phyloP scores from a whole-genome alignment of 2,888 invertebrate species.

The Cylloceria caligata region DNA sequence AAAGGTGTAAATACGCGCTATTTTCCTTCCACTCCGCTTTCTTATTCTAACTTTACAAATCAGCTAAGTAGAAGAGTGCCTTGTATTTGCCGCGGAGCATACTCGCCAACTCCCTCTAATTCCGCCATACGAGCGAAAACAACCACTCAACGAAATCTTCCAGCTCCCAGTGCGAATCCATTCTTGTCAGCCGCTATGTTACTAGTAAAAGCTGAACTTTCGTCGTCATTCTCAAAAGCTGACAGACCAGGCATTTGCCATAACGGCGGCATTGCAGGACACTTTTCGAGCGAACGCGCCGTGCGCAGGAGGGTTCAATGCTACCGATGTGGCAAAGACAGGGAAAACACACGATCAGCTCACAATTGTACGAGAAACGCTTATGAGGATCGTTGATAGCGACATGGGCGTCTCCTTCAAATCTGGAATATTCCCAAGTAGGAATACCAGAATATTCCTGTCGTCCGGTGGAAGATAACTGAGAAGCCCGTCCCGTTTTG shows the following conservation, averaged over 20 bases:
- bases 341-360: background rate
- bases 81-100: background rate
- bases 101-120: too few relatives aligned
- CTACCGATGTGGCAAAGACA: constrained; percentile 26
- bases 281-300: constrained; percentile 10
- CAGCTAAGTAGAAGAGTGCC: background rate
- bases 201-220: too few relatives aligned
- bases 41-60: background rate
- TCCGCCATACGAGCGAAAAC: too few relatives aligned
- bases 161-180: background rate
- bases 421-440: background rate
- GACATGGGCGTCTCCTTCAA: background rate
- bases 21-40: too few relatives aligned
- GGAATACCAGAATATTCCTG: background rate
- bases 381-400: background rate
- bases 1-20: too few relatives aligned
- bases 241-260: constrained; percentile 27
- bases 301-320: background rate
- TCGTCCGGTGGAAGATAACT: background rate
- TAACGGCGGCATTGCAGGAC: constrained; percentile 30
- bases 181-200: background rate
- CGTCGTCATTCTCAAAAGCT: background rate
- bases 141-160: background rate
- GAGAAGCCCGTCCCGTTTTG: background rate
- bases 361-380: constrained; percentile 26